These are phyloP conservation scores for Patiria pectinifera DNA, from an alignment of 53 echinoderm and acorn worm genomes.

Conservation along the genomic window DNA sequence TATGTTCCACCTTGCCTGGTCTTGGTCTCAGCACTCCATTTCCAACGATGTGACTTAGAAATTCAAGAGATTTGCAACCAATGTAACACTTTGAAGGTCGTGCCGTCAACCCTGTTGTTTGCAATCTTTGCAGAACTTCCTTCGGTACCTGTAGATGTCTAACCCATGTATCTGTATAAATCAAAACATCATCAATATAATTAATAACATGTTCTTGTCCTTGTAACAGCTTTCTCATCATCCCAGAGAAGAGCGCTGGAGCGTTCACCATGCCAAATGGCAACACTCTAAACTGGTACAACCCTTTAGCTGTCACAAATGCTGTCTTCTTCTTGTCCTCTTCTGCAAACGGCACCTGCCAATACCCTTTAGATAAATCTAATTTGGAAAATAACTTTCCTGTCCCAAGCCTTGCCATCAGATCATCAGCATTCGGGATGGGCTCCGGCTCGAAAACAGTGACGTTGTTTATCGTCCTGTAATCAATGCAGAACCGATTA, in stretches of 20 bases:
- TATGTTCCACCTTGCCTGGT: too few relatives aligned
- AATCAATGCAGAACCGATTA: slow-evolving; percentile 15
- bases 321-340: slow-evolving; percentile 66
- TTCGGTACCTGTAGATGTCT: slow-evolving; percentile 38
- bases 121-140: slow-evolving; percentile 28
- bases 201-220: slow-evolving; percentile 41
- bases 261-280: slow-evolving; percentile 73
- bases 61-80: not conserved
- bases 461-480: not conserved
- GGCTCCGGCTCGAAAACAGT: not conserved
- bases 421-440: slow-evolving; percentile 34
- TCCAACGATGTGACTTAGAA: too few relatives aligned
- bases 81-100: not conserved
- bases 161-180: slow-evolving; percentile 63
- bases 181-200: slow-evolving; percentile 71
- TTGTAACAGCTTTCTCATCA: slow-evolving; percentile 60
- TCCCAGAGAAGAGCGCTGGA: slow-evolving; percentile 51
- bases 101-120: not conserved
- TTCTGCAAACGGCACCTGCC: slow-evolving; percentile 67
- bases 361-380: slow-evolving; percentile 74
- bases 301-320: slow-evolving; percentile 61
- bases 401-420: slow-evolving; percentile 50
- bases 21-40: too few relatives aligned
- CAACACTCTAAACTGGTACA: slow-evolving; percentile 68
- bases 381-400: slow-evolving; percentile 65